Percentiles rank a stretch among this genome's conserved stretches.
Evolutionary conservation across 2,113 vertebrate genomes (phyloP).

Genomic region (human (Homo sapiens)): DNA sequence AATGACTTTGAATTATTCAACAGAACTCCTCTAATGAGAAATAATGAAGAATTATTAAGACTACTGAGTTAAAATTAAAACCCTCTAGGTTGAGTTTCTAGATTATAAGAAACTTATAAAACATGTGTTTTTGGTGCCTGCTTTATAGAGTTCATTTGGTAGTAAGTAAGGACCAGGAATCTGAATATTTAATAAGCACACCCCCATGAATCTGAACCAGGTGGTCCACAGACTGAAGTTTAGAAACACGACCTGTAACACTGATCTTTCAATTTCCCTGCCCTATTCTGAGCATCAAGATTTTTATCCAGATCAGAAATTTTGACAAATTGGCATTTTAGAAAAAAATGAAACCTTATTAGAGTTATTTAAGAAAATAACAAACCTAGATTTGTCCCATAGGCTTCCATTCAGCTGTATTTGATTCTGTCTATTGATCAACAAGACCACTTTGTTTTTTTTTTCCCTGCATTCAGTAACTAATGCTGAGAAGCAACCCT

Average conservation of each 20-base stretch:
- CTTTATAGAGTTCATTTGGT: neutral
- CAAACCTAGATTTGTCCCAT: neutral
- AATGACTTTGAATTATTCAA: neutral
- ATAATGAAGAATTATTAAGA: neutral
- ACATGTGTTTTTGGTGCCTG: neutral
- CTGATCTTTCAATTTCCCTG: neutral
- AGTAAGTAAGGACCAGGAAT: neutral
- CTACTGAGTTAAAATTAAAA: neutral
- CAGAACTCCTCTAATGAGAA: neutral
- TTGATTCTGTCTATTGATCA: neutral
- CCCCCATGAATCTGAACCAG: neutral
- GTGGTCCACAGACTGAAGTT: neutral
- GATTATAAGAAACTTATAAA: neutral
- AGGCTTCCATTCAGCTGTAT: neutral
- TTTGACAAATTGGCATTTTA: neutral
- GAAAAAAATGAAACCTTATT: neutral
- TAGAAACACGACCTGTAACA: neutral
- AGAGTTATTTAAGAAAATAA: too few species aligned
- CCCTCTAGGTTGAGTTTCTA: neutral
- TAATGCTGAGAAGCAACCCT: neutral
- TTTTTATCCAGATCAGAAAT: neutral
- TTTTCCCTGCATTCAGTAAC: neutral
- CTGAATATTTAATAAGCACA: neutral
- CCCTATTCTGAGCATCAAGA: neutral
- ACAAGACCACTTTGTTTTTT: neutral